Base-by-base conservation (phyloP, 2,113 vertebrate genomes). In the Equus przewalskii region DNA sequence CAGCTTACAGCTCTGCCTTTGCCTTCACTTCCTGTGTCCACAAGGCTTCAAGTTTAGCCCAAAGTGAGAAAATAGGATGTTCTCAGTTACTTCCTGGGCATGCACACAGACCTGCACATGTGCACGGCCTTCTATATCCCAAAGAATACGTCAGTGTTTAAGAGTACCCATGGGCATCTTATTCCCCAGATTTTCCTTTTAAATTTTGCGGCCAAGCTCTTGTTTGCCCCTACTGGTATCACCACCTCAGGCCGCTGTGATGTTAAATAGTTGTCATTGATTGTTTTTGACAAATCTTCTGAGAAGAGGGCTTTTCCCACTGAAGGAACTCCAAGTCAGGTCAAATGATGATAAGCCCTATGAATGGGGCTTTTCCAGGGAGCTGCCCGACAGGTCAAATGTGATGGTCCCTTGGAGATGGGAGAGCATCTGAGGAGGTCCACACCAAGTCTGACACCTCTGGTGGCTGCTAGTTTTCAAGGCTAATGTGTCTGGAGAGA, bases 101-200 rank as follows among this genome's bases (percentile, higher is more conserved):
- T 10, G 26, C 21, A 8, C 22, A n/a, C 8, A 46, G 75, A 56
- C 7, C n/a, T 65, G 46, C 46, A 28, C 2, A 2, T 65, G 46
- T 41, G 49, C 46, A 6, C 26, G n/a, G 75, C 12, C 33, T 46
- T 8, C 26, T 30, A 1, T 30, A 21, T 13, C 26, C 8, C 30
- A 9, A 12, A 46, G 44, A 13, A 6, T 1, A 15, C 16, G 24
- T 41, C 62, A 3, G 4, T 3, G 11, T 49, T 30, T 30, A 1
- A 7, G 22, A 22, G 33, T 67, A 12, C 62, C 36, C 49, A 0
- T 0, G 26, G 79, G 51, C 12, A 8, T 28, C 7, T 82, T 58
- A 10, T 14, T 56, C 28, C 44, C 28, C 26, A 33, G 13, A 12
- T 22, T 33, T 73, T 60, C 16, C 30, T n/a, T 28, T 54, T 21